Evolutionary conservation across 2,797 vertebrate genomes (phyloP).

Genomic region (Myripristis jacobus): DNA sequence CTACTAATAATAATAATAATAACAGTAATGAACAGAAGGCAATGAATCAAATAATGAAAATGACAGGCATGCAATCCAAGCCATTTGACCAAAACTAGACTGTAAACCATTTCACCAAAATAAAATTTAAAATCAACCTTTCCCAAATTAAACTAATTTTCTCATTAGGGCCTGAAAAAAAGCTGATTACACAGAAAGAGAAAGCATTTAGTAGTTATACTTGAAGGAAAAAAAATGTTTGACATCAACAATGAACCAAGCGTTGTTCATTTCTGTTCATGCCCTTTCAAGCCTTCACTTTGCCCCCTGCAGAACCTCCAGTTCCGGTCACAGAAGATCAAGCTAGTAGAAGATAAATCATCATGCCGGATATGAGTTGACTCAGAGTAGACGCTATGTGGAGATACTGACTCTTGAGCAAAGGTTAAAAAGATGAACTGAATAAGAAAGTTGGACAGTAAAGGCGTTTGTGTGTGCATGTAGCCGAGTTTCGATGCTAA

Average conservation of each 20-base stretch:
- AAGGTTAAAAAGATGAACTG: background rate
- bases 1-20: no score
- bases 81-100: background rate
- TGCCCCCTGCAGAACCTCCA: background rate
- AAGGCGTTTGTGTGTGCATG: background rate
- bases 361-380: constrained; percentile 4
- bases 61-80: background rate
- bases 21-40: background rate
- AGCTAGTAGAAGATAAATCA: constrained; percentile 7
- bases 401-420: background rate
- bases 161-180: background rate
- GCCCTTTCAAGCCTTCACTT: background rate
- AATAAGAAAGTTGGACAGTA: background rate
- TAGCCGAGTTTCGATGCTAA: constrained; percentile 18
- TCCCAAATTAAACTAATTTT: background rate
- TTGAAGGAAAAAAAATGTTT: background rate
- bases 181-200: background rate
- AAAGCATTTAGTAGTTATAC: background rate
- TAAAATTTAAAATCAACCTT: background rate
- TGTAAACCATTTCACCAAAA: no score
- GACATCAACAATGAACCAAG: background rate
- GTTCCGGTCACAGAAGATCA: background rate
- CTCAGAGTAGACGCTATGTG: background rate
- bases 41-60: background rate
- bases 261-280: background rate